These are phyloP conservation scores for Crocodylus rhombifer DNA, from an alignment of 2,797 vertebrate species.

Conservation along the genomic window DNA sequence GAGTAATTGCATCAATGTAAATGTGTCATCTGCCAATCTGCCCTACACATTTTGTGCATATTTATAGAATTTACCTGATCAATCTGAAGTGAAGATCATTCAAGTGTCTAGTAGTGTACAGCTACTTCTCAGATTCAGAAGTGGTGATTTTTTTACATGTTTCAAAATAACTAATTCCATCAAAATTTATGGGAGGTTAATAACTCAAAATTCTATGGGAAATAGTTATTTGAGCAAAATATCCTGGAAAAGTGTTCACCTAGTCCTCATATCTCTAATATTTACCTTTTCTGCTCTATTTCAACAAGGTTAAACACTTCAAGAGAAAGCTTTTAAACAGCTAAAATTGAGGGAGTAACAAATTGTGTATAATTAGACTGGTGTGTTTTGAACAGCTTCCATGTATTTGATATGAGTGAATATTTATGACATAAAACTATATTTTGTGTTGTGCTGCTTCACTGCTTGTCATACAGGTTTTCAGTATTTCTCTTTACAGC, in stretches of 20 bases:
- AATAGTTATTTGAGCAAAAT: not conserved
- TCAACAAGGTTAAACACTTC: slow-evolving; percentile 44
- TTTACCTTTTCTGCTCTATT: slow-evolving; percentile 27
- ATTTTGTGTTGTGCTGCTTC: slow-evolving; percentile 65
- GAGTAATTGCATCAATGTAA: too few species aligned
- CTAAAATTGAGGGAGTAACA: slow-evolving; percentile 49
- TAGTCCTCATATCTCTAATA: not conserved
- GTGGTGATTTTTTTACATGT: not conserved
- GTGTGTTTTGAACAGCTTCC: slow-evolving; percentile 53
- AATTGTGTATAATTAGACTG: slow-evolving; percentile 59
- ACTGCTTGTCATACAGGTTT: slow-evolving; percentile 67
- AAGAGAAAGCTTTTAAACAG: slow-evolving; percentile 39
- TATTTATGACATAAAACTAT: slow-evolving; percentile 61
- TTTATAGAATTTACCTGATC: not conserved
- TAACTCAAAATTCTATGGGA: not conserved
- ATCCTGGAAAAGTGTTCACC: not conserved
- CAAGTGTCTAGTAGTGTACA: not conserved
- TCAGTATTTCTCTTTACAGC: slow-evolving; percentile 62
- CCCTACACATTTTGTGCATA: not conserved
- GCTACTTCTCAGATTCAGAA: not conserved
- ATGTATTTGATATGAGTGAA: slow-evolving; percentile 56
- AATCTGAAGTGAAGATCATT: not conserved
- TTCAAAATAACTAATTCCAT: not conserved
- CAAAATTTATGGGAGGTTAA: not conserved
- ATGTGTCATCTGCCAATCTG: too few species aligned